Evolutionary conservation across 2,888 invertebrate species (phyloP).

Genomic region (Julus scanicus): DNA sequence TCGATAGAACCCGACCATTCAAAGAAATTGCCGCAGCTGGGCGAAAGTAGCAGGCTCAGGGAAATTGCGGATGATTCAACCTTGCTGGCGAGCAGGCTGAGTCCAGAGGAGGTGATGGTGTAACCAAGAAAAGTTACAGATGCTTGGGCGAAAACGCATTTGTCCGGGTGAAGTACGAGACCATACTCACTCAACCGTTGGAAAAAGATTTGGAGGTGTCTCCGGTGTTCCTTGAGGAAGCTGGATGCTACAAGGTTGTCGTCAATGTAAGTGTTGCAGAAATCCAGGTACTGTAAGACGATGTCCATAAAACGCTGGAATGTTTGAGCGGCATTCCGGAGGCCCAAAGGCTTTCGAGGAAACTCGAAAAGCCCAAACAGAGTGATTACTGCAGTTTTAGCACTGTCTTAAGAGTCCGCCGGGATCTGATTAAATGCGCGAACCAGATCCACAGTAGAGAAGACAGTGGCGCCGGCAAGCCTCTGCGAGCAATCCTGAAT

Average conservation of each 20-base stretch:
- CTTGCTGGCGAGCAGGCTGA: background rate
- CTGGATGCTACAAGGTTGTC: background rate
- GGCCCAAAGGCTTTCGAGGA: conserved; percentile 59
- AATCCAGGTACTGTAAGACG: conserved; percentile 46
- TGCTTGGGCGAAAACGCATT: background rate
- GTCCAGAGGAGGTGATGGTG: background rate
- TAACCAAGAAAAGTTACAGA: background rate
- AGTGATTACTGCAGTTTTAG: conserved; percentile 31
- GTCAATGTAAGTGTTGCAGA: background rate
- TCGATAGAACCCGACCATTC: background rate
- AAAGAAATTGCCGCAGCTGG: background rate
- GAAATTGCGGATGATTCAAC: background rate
- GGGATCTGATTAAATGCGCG: background rate
- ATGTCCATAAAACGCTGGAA: conserved; percentile 60
- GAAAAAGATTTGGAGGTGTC: background rate
- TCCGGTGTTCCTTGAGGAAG: background rate
- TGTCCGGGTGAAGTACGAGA: background rate
- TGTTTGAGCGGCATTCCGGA: conserved; percentile 60
- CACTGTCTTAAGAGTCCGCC: background rate
- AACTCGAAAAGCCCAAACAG: conserved; percentile 55
- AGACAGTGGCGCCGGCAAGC: too few relatives aligned
- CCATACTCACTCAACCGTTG: background rate
- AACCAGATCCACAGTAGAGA: too few relatives aligned
- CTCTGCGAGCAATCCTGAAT: background rate
- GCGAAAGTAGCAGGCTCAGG: background rate